Evolutionary conservation across 2,113 vertebrate species (phyloP), one percentile per base, ranked within the genome.

Genomic region (Toxotes chatareus): DNA sequence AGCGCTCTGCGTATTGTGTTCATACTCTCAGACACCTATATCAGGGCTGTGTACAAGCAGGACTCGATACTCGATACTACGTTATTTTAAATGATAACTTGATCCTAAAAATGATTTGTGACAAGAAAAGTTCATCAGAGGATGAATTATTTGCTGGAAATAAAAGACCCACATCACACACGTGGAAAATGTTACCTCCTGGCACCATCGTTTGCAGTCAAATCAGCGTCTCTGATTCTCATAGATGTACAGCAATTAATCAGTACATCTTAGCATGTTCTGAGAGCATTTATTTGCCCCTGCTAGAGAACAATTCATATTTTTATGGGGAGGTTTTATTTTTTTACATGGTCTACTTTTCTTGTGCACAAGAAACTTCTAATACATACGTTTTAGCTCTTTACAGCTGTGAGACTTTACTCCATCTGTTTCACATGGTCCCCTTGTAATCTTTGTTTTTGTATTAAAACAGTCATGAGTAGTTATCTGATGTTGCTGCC

Each of bases 1-100:
- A 73, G 60, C 34, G 46, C 70, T 17, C 59, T 57, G 69, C 40
- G 60, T 47, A 57, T 78, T 82, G 67, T 77, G 73, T 82, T 84
- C 79, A 84, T 70, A 40, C 65, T 76, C 51, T 63, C 40, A 55
- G 73, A 83, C 51, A n/a, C 70, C 68, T 79, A 53, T 72, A 79
- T 79, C 46, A 80, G 40, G 60, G 38, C 51, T 55, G 27, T 64
- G 14, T 47, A 53, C 47, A 56, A 72, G 79, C 40, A 65, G 11
- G 72, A 86, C 64, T 8, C 57, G 46, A 89, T 64, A 47, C 80
- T 53, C 1, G 13, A 19, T n/a, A n/a, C n/a, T n/a, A n/a, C n/a
- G 17, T 27, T 38, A 79, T 67, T 61, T 57, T 8, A 38, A 79
- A 71, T 63, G 51, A 80, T 60, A 56, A 78, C 46, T 32, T 46